Base-by-base conservation (phyloP, 2,113 vertebrate species). In the Corapipo altera region DNA sequence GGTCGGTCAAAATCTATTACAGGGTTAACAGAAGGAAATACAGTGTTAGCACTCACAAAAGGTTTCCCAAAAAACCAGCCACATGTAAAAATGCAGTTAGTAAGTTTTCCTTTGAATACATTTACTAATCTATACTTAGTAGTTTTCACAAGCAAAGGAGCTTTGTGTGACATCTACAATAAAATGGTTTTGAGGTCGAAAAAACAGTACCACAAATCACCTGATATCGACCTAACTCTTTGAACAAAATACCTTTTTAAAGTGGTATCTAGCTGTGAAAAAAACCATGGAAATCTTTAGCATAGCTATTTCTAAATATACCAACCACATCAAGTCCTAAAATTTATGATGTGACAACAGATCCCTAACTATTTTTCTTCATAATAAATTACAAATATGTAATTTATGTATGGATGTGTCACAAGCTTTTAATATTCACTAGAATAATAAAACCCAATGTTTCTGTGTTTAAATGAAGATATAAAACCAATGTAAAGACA, bases 1-100 rank as follows among this genome's bases (percentile, higher is more conserved):
- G 97, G 98, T 62, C 98, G 98, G 95, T 99, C 99, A 57, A 99
- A 98, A 96, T 99, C 99, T 99, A 57, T 76, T 48, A 79, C 87
- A 89, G 8, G 61, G 15, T 46, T 24, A 80, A 93, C 39, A 97
- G 41, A 82, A 84, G 64, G 35, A 80, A 89, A 80, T 27, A 28
- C 12, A 64, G 27, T 8, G 12, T 96, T 67, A 96, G 58, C 84
- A 77, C 49, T 71, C 55, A 70, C 1, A 2, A 62, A 78, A 88
- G 30, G 19, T n/a, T 64, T 52, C 49, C 26, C 57, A 7, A 51
- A 54, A 65, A 49, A 39, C 17, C 41, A 46, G n/a, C 28, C 41
- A 69, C 26, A 72, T 35, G 20, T 74, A 62, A 83, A 88, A 92
- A 64, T 17, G 28, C 23, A 24, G 8, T 67, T 48, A 70, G 8